Percentiles rank a stretch among this genome's conserved stretches.
These are phyloP conservation scores for Anguilla obscura DNA, from an alignment of 2,797 vertebrate species.

Conservation along the genomic window DNA sequence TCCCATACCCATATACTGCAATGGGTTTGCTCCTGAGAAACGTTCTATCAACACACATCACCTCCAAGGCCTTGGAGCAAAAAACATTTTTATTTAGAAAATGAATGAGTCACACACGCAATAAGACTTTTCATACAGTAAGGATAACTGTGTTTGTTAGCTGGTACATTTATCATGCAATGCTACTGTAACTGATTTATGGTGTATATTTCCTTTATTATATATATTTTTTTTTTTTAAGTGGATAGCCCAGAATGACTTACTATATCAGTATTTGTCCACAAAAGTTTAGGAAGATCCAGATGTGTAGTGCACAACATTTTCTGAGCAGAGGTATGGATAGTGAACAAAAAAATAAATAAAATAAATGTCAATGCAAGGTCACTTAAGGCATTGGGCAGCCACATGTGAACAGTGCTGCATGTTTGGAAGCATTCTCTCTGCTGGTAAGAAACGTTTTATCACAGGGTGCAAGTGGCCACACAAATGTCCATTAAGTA, in stretches of 20 bases:
- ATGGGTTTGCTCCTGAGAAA: background rate
- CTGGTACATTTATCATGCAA: slow-evolving; percentile 62
- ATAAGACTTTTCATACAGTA: slow-evolving; percentile 64
- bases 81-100: background rate
- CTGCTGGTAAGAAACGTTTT: background rate
- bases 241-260: slow-evolving; percentile 48
- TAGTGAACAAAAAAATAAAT: too few relatives aligned
- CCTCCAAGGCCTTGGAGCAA: background rate
- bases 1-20: background rate
- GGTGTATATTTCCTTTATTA: slow-evolving; percentile 12
- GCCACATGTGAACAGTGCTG: background rate
- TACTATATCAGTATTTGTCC: slow-evolving; percentile 56
- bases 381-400: background rate
- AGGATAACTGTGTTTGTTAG: slow-evolving; percentile 45
- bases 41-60: background rate
- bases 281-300: slow-evolving; percentile 65
- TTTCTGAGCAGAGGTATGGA: slow-evolving; percentile 47
- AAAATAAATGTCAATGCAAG: background rate
- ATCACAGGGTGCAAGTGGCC: background rate
- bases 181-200: slow-evolving; percentile 57
- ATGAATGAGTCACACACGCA: slow-evolving; percentile 49
- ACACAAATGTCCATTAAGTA: background rate
- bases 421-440: background rate
- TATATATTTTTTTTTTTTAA: too few relatives aligned
- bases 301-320: slow-evolving; percentile 72